Evolutionary conservation across 2,888 invertebrate species (phyloP).

Genomic region (Pantelozetes paolii): DNA sequence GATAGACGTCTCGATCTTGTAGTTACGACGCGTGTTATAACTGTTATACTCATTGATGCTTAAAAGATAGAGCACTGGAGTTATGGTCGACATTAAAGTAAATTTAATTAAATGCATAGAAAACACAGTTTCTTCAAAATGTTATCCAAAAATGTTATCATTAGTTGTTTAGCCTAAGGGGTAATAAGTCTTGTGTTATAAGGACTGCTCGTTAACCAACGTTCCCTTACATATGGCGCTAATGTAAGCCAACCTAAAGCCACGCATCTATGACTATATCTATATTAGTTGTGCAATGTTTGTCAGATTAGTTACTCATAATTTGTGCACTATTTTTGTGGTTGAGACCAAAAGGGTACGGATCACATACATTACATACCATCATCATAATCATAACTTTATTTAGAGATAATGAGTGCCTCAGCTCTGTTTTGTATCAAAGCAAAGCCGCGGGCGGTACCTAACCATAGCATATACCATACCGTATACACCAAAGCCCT

Average conservation of each 20-base stretch:
- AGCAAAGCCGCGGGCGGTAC: slow-evolving; percentile 36
- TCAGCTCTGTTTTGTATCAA: slow-evolving; percentile 33
- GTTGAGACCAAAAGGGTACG: slow-evolving; percentile 33
- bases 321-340: slow-evolving; percentile 29
- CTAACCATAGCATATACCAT: not conserved
- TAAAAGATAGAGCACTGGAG: slow-evolving; percentile 20
- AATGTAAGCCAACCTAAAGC: slow-evolving; percentile 26
- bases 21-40: slow-evolving; percentile 18
- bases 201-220: slow-evolving; percentile 21
- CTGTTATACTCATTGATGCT: slow-evolving; percentile 12
- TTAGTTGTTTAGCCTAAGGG: slow-evolving; percentile 27
- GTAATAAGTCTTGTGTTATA: slow-evolving; percentile 25
- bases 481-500: not conserved
- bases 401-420: slow-evolving; percentile 36
- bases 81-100: slow-evolving; percentile 27
- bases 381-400: slow-evolving; percentile 33
- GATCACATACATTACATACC: slow-evolving; percentile 29
- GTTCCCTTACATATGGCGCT: not conserved
- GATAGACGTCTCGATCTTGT: slow-evolving; percentile 14
- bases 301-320: slow-evolving; percentile 22
- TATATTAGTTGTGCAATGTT: slow-evolving; percentile 14
- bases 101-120: slow-evolving; percentile 36
- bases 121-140: slow-evolving; percentile 18
- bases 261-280: not conserved
- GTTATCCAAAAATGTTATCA: slow-evolving; percentile 36